Conservation (phyloP, 2,113 vertebrate species). For the Lynx canadensis region DNA sequence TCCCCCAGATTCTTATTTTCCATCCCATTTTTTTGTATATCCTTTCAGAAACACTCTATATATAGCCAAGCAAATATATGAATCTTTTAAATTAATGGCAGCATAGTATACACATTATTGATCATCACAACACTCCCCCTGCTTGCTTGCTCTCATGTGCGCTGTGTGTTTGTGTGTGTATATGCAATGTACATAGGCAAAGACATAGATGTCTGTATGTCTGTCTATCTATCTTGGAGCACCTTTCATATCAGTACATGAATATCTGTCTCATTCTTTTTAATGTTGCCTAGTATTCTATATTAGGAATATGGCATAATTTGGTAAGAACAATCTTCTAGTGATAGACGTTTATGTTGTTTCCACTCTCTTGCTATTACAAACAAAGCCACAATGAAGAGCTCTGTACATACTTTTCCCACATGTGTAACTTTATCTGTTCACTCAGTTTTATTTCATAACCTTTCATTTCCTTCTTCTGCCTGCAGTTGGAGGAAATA, state of each 20-base stretch:
- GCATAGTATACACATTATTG: neutral
- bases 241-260: neutral
- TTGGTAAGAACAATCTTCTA: neutral
- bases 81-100: neutral
- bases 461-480: constrained; percentile 31
- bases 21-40: neutral
- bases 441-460: constrained; percentile 41
- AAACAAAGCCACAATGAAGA: neutral
- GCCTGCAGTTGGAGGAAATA: constrained; percentile 14
- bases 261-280: neutral
- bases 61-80: neutral
- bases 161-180: too few relatives aligned
- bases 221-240: neutral
- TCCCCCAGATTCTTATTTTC: constrained; percentile 22
- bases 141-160: too few relatives aligned
- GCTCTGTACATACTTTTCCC: neutral
- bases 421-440: neutral
- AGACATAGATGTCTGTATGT: neutral
- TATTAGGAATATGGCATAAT: neutral
- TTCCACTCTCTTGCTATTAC: neutral
- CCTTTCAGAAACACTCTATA: neutral
- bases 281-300: neutral
- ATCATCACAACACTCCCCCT: neutral
- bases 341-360: neutral
- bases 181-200: neutral